Conservation (phyloP, 1,140 invertebrate genomes). For the Stegodyphus mimosarum region DNA sequence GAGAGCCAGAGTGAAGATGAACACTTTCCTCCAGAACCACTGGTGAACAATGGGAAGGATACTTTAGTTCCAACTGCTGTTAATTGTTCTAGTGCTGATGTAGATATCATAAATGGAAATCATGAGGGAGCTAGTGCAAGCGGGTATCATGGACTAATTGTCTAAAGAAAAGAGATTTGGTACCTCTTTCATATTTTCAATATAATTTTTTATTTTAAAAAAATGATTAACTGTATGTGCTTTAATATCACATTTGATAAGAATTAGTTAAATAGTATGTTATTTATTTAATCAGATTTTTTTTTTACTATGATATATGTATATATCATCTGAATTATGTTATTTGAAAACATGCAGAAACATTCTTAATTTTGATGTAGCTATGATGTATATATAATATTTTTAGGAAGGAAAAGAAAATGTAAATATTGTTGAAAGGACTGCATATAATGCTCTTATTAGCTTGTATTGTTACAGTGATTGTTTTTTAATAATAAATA, state of each 20-base stretch:
- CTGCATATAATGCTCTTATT: neutral
- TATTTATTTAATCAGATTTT: no score
- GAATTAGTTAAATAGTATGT: no score
- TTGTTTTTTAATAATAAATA: neutral
- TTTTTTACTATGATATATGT: no score
- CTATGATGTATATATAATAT: neutral
- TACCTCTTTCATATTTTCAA: no score
- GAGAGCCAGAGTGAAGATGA: neutral
- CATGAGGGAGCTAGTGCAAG: no score
- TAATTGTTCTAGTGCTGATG: neutral
- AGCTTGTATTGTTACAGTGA: neutral
- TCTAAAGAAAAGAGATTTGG: no score
- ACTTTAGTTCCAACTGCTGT: neutral
- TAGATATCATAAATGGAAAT: no score
- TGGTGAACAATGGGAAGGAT: no score
- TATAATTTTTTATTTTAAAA: no score
- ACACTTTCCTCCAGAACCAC: neutral
- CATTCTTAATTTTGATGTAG: neutral
- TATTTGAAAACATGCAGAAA: neutral
- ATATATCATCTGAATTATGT: neutral
- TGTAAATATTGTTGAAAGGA: neutral
- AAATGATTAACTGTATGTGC: no score
- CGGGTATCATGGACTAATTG: no score
- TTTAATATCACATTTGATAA: no score
- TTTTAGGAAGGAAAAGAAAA: neutral